Percentiles rank a stretch among this genome's conserved stretches.
phyloP scores from a whole-genome alignment of 2,888 invertebrate species.

The Trichogramma evanescens region DNA sequence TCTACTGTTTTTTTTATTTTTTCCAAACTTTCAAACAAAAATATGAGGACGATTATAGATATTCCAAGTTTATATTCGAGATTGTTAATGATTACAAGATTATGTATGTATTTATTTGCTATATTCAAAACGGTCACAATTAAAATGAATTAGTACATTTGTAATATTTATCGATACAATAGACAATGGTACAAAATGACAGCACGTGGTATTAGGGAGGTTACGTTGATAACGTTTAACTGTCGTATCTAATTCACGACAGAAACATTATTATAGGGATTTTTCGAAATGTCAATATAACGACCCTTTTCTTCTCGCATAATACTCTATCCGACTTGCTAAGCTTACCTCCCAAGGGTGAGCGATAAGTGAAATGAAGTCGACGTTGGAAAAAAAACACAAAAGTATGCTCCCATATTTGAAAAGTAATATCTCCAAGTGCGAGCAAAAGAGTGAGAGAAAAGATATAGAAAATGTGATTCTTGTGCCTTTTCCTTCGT shows the following conservation, averaged over 20 bases:
- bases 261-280: conserved; percentile 16
- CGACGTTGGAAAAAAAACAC: conserved; percentile 4
- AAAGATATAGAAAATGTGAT: conserved; percentile 13
- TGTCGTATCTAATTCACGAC: neutral
- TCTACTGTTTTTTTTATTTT: too few relatives aligned
- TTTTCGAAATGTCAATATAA: conserved; percentile 17
- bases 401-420: too few relatives aligned
- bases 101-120: neutral
- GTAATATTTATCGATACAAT: neutral
- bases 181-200: neutral
- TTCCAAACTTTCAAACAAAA: too few relatives aligned
- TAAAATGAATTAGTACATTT: neutral
- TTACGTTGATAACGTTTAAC: too few relatives aligned
- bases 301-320: conserved; percentile 8
- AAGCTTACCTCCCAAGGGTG: conserved; percentile 14
- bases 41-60: too few relatives aligned
- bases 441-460: conserved; percentile 9
- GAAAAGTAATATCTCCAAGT: conserved; percentile 12
- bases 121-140: neutral
- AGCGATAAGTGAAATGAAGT: conserved; percentile 26
- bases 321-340: neutral
- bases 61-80: too few relatives aligned
- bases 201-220: too few relatives aligned
- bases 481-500: conserved; percentile 8
- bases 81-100: neutral